Base-by-base conservation (phyloP, 1,140 invertebrate species). In the Arion vulgaris region DNA sequence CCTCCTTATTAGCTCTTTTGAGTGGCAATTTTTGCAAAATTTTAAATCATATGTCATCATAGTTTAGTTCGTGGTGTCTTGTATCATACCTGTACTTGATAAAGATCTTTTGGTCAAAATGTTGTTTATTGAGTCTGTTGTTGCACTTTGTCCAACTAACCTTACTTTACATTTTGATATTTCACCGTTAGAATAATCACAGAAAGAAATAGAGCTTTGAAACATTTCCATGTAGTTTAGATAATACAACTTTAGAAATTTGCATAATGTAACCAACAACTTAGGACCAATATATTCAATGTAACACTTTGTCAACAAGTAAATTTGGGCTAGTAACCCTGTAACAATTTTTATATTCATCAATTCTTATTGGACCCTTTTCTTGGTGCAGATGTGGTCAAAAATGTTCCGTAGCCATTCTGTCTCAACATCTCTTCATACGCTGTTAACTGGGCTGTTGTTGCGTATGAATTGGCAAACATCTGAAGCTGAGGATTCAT, bases 361-460 rank as follows among this genome's bases (percentile, higher is more conserved):
- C 62, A 66, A 28, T 66, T 66, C 32, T 66, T 66, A n/a, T 66
- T 66, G 62, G 28, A 66, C 0, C n/a, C 62, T 23, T 66, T 66
- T 7, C 28, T 32, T 4, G 28, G 62, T 32, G 62, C 28, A 66
- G 62, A 66, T 66, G 68, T 41, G 11, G 39, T 45, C 57, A 71
- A 51, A 68, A 75, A 82, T 57, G 17, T 38, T 36, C 32, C 45
- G 26, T 78, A 85, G 26, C 80, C 81, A 38, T 85, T 85, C 81
- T 85, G 84, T 32, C 84, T 76, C 53, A 85, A 13, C 1, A 82
- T 23, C 73, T 85, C 84, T 32, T 82, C 81, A 28, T 82, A 82
- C 26, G 78, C 78, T 11, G 83, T 76, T 71, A 82, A 11, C 49
- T 81, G 80, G 0, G 72, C 83, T 4, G 74, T 62, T 26, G 80